phyloP scores from a whole-genome alignment of 2,888 invertebrate genomes.

The Trichopria drosophilae region DNA sequence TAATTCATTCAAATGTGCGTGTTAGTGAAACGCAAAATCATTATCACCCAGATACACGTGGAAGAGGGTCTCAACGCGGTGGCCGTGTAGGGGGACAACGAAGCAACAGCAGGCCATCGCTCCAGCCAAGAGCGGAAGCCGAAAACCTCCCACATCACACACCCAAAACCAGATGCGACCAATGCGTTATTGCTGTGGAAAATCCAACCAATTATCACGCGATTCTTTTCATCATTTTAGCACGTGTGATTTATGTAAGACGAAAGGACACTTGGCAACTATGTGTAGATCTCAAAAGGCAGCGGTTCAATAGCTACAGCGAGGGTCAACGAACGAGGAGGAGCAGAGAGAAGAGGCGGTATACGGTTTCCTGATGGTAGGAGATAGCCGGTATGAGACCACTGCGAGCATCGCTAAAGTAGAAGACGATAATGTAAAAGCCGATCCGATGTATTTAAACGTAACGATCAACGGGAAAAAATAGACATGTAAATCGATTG shows the following conservation, averaged over 20 bases:
- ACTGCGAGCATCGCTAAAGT: conserved; percentile 1
- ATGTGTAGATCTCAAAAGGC: conserved; percentile 15
- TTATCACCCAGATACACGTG: conserved; percentile 12
- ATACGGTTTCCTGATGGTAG: conserved; percentile 13
- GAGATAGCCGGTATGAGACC: too few relatives aligned
- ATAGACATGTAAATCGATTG: conserved; percentile 31
- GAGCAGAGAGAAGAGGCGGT: conserved; percentile 3
- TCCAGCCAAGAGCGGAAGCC: too few relatives aligned
- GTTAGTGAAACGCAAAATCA: conserved; percentile 19
- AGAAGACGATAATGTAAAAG: conserved; percentile 14
- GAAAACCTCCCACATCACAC: too few relatives aligned
- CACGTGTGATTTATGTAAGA: conserved; percentile 25
- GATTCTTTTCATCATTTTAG: conserved; percentile 15
- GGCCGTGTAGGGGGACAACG: not conserved
- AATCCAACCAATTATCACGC: conserved; percentile 19
- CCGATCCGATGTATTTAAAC: conserved; percentile 18
- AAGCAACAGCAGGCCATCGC: conserved; percentile 1
- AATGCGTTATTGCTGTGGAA: conserved; percentile 20
- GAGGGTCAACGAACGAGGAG: conserved; percentile 13
- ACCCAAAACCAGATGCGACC: not conserved
- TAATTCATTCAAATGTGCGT: conserved; percentile 17
- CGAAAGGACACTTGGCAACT: conserved; percentile 26
- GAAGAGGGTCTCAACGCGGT: conserved; percentile 12
- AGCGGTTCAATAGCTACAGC: not conserved
- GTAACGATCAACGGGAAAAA: conserved; percentile 18